Base-by-base conservation (phyloP, 1,140 invertebrate species). In the Scaptomyza hsui region DNA sequence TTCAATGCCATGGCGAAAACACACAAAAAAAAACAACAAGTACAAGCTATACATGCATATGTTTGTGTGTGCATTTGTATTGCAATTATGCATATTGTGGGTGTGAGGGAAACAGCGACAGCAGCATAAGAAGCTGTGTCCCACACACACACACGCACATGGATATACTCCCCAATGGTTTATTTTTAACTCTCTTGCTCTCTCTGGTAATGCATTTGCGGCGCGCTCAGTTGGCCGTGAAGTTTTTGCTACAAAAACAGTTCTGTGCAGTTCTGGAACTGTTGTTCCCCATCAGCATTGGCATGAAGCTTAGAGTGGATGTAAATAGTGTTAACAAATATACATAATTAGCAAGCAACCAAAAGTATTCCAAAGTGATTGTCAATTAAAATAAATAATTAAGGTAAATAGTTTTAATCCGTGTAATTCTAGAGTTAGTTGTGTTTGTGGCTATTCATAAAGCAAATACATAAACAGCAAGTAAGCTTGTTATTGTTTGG, bases 151-250 rank as follows among this genome's bases (percentile, higher is more conserved):
- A 45, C 37, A 51, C 41, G 60, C 32, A 29, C 35, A 37, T 29
- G 26, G 6, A 9, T 37, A 19, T 16, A 45, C 48, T 52, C 67
- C 53, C 64, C 55, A 63, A 72, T 37, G 29, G 73, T 63, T 85
- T 79, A 86, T 86, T 85, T 85, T 76, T 62, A 86, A 74, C 70
- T 72, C 69, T 85, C 73, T 69, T 19, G 35, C 44, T 64, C 55
- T 59, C 47, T 26, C 5, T 7, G 42, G 41, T 59, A 80, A 77
- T 86, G 72, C 72, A 52, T 79, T 55, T 61, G 62, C 26, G 42
- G 62, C 48, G 72, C 69, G 61, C 77, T 86, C 76, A 73, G 72
- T 57, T 85, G 80, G 80, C 80, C 80, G 68, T 83, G 80, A 83
- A 83, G 80, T 86, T 74, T 51, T 65, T 71, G 47, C 69, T 53